Percentiles rank a stretch among this genome's conserved stretches.
Conservation (phyloP, 2,888 invertebrate genomes). For the Andrena haemorrhoa region DNA sequence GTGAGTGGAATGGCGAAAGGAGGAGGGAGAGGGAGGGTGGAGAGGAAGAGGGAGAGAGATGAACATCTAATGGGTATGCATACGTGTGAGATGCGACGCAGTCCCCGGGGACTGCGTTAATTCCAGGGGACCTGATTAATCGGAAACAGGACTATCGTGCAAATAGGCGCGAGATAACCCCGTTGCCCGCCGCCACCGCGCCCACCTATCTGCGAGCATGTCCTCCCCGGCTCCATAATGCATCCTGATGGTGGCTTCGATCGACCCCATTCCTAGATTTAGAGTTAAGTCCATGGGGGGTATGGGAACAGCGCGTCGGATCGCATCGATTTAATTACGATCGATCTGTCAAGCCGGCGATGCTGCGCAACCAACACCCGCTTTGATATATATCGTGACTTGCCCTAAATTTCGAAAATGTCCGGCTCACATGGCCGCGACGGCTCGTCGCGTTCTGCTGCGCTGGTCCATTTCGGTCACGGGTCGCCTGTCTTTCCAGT, state of each 20-base stretch:
- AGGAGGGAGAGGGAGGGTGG: slow-evolving; percentile 10
- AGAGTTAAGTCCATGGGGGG: slow-evolving; percentile 72
- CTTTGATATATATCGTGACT: slow-evolving; percentile 59
- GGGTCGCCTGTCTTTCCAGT: slow-evolving; percentile 20
- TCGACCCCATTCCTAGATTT: slow-evolving; percentile 81
- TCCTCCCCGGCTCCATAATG: slow-evolving; percentile 75
- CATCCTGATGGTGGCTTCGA: slow-evolving; percentile 77
- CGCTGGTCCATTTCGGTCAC: slow-evolving; percentile 21
- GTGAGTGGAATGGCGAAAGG: slow-evolving; percentile 11
- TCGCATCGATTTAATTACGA: slow-evolving; percentile 78
- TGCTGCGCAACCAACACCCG: slow-evolving; percentile 56
- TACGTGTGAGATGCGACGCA: slow-evolving; percentile 59
- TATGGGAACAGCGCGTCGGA: slow-evolving; percentile 52
- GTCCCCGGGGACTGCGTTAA: slow-evolving; percentile 80
- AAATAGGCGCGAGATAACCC: slow-evolving; percentile 83
- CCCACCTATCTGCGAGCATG: slow-evolving; percentile 75
- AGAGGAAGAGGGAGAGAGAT: slow-evolving; percentile 25
- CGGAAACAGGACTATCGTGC: slow-evolving; percentile 82
- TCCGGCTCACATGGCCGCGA: slow-evolving; percentile 40
- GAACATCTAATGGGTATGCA: slow-evolving; percentile 54
- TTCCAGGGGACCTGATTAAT: slow-evolving; percentile 83
- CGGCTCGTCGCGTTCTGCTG: slow-evolving; percentile 32
- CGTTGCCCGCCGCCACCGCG: slow-evolving; percentile 53
- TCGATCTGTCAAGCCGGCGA: slow-evolving; percentile 74
- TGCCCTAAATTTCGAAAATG: slow-evolving; percentile 74